Conservation (phyloP, 2,888 invertebrate genomes). For the Aporophyla lueneburgensis region DNA sequence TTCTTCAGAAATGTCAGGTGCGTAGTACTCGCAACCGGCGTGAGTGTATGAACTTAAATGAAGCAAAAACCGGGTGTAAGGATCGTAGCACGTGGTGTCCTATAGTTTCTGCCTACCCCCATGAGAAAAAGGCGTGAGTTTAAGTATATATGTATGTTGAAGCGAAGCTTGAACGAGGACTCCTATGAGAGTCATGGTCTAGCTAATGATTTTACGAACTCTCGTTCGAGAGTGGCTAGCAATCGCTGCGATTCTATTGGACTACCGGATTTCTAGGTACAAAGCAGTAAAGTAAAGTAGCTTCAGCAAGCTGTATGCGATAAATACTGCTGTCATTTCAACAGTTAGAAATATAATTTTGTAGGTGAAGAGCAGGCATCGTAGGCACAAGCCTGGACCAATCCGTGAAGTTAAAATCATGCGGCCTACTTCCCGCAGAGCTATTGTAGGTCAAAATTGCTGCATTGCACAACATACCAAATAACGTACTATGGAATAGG, state of each 20-base stretch:
- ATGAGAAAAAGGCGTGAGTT: no score
- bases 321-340: neutral
- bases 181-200: neutral
- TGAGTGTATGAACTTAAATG: no score
- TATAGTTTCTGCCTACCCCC: no score
- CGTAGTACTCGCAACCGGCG: no score
- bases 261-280: neutral
- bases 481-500: neutral
- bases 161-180: neutral
- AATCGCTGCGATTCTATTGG: constrained; percentile 1
- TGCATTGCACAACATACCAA: neutral
- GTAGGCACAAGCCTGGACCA: no score
- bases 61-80: no score
- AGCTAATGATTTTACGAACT: neutral
- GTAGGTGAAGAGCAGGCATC: neutral
- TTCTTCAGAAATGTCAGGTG: no score
- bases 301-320: neutral
- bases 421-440: neutral
- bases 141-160: neutral
- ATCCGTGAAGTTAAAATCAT: neutral
- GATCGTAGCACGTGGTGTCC: no score
- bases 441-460: neutral
- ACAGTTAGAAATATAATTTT: neutral
- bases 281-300: neutral
- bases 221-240: neutral